These are phyloP conservation scores for Coenobita brevimanus DNA, from an alignment of 1,140 invertebrate genomes.

Conservation along the genomic window DNA sequence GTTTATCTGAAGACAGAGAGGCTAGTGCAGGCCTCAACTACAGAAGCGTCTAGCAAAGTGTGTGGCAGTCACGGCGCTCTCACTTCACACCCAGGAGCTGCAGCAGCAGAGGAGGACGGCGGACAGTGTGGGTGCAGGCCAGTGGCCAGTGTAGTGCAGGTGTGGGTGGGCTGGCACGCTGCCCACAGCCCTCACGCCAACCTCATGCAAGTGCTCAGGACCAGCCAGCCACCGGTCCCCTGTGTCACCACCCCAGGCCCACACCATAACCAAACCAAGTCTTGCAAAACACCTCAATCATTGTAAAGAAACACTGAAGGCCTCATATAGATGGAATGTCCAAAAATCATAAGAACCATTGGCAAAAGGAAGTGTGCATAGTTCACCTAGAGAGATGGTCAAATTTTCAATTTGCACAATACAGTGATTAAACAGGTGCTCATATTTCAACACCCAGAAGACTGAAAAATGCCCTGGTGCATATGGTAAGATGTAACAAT, in stretches of 20 bases:
- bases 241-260: constrained; percentile 37
- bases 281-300: constrained; percentile 52
- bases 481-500: constrained; percentile 24
- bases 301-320: constrained; percentile 38
- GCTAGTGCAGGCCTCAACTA: constrained; percentile 64
- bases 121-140: constrained; percentile 25
- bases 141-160: neutral
- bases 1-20: constrained; percentile 62
- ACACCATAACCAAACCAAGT: constrained; percentile 46
- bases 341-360: constrained; percentile 43
- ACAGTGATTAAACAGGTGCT: constrained; percentile 51
- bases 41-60: constrained; percentile 60
- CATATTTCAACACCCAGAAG: constrained; percentile 27
- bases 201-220: constrained; percentile 49
- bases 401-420: constrained; percentile 34
- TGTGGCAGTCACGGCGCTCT: constrained; percentile 47
- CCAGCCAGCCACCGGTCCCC: constrained; percentile 37
- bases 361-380: constrained; percentile 55
- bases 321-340: constrained; percentile 46
- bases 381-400: constrained; percentile 43
- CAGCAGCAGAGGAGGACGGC: constrained; percentile 19
- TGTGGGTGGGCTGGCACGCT: neutral
- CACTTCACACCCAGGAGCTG: constrained; percentile 36
- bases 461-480: constrained; percentile 49
- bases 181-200: neutral